Base-by-base conservation (phyloP, 2,888 invertebrate species). In the Ectropis crepuscularia region DNA sequence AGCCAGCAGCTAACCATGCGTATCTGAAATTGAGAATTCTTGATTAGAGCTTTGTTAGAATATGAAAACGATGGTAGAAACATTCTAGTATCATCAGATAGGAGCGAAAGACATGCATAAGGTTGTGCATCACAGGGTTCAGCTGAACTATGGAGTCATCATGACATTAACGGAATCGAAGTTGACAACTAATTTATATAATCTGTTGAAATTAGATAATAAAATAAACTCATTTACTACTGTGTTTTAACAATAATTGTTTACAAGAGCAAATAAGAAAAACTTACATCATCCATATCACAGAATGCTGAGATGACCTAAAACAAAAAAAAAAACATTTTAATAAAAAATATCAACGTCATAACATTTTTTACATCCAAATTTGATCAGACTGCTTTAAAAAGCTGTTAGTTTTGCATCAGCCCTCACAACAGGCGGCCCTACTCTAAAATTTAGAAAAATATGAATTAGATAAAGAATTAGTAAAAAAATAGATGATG, bases 101-200 rank as follows among this genome's bases (percentile, higher is more conserved):
- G 92, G 92, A 90, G 88, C 86, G 86, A 87, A 88, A 88, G 87
- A 88, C 86, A 86, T 67, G 58, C 57, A 67, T 61, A 54, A 58
- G 61, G 63, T 53, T 71, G 65, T 76, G 77, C 84, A 88, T 82
- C 83, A 83, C 69, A 65, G 70, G 8, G 58, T 70, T 82, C 82
- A 83, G 82, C 76, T 82, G 82, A 82, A 82, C 82, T 82, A 82
- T 80, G 80, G 58, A 67, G 43, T 78, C 86, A 86, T 86, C 86
- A 86, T 63, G 5, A 39, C 16, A 28, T 28, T 28, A 28, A 28
- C 16, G 16, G 16, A 2, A 28, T 28, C 16, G 1, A 28, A 28
- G 16, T 28, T 28, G 16, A 28, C 16, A 28, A 28, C 4, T 28
- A 28, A 28, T 28, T 28, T 28, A 28, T 28, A 4, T 28, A 1